Evolutionary conservation across 2,113 vertebrate genomes (phyloP).

Genomic region (Capra hircus): DNA sequence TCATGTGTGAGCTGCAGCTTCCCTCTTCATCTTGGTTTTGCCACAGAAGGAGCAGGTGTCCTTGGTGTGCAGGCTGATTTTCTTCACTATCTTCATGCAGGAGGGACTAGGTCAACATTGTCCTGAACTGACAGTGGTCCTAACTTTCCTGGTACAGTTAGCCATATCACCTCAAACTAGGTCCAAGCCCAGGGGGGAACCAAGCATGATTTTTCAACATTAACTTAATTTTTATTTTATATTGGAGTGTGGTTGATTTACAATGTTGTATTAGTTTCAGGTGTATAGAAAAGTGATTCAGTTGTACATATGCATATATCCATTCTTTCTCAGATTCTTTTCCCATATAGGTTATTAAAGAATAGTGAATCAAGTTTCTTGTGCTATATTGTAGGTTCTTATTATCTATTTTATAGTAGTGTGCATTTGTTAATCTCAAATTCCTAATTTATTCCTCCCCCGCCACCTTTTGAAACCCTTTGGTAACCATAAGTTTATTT

Average conservation of each 20-base stretch:
- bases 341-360: not conserved
- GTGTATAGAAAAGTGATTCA: not conserved
- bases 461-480: not conserved
- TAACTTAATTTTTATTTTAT: not conserved
- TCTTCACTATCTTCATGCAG: not conserved
- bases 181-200: not conserved
- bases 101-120: not conserved
- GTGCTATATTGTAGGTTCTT: not conserved
- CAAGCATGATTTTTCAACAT: not conserved
- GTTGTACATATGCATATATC: not conserved
- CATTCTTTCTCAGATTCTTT: not conserved
- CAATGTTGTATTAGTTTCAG: not conserved
- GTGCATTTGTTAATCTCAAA: not conserved
- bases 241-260: not conserved
- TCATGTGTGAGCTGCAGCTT: not conserved
- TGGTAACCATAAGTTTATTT: not conserved
- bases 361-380: not conserved
- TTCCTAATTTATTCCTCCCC: not conserved
- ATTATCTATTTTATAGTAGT: not conserved
- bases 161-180: not conserved
- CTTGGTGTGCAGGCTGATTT: not conserved
- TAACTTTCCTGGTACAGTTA: not conserved
- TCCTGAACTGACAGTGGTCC: not conserved
- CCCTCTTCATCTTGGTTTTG: not conserved
- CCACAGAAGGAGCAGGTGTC: not conserved